Evolutionary conservation across 2,113 vertebrate species (phyloP), one percentile per base, ranked within the genome.

Genomic region (Taxidea taxus): DNA sequence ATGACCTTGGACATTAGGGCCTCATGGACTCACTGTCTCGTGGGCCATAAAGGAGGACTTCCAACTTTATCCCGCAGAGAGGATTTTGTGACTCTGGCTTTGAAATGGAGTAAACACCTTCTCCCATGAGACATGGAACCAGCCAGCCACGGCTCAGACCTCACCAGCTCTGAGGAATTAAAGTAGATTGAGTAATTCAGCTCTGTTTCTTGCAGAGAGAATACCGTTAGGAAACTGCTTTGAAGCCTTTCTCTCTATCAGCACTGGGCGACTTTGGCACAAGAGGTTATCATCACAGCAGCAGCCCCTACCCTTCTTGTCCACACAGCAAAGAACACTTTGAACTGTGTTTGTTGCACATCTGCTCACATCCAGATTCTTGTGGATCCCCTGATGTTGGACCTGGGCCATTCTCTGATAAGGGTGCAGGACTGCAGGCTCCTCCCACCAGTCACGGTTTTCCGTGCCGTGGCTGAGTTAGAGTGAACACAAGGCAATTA

Each of bases 211-310:
- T 96, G 81, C 31, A 91, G 87, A 68, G 18, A 39, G 92, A 97
- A 97, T 94, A 64, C 95, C 0, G 0, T 95, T 92, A 94, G 90
- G 0, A 3, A 90, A 85, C 49, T 44, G 60, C 94, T 64, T 94
- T 84, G 87, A 97, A 98, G 83, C 83, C 81, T 85, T 62, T 95
- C 95, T 96, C 94, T 90, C 87, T 95, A 82, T 97, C 97, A 96
- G 91, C 91, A 68, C 78, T 39, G 44, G 82, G 92, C 4, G 21
- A 62, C 96, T 37, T 60, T 95, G 89, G 80, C 72, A 68, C 54
- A 86, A 39, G 78, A 81, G 90, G 58, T 60, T 27, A 60, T 27
- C 58, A 25, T 60, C 58, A 60, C 58, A 27, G 58, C 25, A 1
- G 58, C 58, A 27, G 58, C 58, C 8, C 58, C 94, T 10, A 92